Percentiles rank a stretch among this genome's conserved stretches.
Evolutionary conservation across 2,113 vertebrate genomes (phyloP).

Genomic region (Tretioscincus oriximinensis): DNA sequence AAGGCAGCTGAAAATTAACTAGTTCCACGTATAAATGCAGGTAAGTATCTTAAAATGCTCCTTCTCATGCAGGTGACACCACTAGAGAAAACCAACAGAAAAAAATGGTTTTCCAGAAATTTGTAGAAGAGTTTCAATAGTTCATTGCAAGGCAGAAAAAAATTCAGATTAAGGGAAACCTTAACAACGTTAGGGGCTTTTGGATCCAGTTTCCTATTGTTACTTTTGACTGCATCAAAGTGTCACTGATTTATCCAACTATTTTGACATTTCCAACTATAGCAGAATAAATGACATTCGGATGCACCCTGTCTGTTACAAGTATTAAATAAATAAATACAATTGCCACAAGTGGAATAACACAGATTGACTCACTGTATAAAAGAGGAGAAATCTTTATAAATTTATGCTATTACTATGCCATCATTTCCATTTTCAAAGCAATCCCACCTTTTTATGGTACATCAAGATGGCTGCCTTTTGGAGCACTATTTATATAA

Average conservation of each 20-base stretch:
- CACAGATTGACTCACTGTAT: rapidly evolving
- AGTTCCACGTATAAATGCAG: constrained; percentile 11
- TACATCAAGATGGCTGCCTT: no score
- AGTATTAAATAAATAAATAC: background rate
- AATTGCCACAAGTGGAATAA: background rate
- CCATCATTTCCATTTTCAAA: no score
- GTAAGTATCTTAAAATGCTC: background rate
- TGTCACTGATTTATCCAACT: background rate
- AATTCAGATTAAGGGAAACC: constrained; percentile 28
- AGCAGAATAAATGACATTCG: no score
- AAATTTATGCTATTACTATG: no score
- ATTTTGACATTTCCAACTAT: no score
- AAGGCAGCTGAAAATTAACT: constrained; percentile 57
- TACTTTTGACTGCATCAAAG: no score
- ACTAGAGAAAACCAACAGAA: constrained; percentile 6
- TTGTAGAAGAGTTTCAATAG: constrained; percentile 7
- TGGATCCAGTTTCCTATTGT: background rate
- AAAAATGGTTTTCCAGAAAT: constrained; percentile 21
- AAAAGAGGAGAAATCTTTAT: background rate
- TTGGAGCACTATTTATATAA: no score
- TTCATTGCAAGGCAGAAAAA: background rate
- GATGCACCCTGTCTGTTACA: background rate
- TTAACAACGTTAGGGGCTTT: constrained; percentile 28
- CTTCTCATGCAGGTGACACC: constrained; percentile 23
- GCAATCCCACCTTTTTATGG: no score